phyloP scores from a whole-genome alignment of 2,113 vertebrate genomes.

The Lophochroa leadbeateri region DNA sequence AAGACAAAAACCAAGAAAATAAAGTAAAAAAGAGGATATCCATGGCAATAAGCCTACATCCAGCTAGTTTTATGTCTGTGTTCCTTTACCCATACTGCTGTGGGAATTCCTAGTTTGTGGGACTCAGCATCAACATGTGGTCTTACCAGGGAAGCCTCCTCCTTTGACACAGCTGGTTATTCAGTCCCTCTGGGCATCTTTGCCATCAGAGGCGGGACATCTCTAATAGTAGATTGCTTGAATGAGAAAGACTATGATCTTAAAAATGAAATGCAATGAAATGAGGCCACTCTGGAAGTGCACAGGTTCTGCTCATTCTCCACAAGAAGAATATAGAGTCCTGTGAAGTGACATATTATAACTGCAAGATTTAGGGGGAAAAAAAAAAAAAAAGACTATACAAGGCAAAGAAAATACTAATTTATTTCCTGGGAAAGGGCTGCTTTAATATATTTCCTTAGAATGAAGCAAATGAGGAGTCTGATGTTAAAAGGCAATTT shows the following conservation, averaged over 20 bases:
- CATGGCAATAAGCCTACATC: neutral
- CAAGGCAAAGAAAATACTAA: neutral
- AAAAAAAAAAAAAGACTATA: neutral
- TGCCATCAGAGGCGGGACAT: neutral
- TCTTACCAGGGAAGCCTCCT: neutral
- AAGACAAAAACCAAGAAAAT: neutral
- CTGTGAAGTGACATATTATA: neutral
- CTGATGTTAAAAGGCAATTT: neutral
- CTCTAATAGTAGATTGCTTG: neutral
- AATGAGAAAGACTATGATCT: neutral
- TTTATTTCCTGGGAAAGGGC: neutral
- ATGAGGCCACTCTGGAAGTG: fast-evolving
- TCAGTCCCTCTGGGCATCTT: neutral
- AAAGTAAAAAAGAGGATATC: neutral
- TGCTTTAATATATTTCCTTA: neutral
- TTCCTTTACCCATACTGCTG: neutral
- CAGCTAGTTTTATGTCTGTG: neutral
- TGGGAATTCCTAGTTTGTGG: neutral
- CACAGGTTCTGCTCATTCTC: neutral
- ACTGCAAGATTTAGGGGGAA: neutral
- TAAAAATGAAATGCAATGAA: neutral
- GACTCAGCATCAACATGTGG: neutral
- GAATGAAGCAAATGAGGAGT: neutral
- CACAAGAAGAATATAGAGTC: neutral
- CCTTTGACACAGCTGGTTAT: neutral